Percentiles rank a stretch among this genome's conserved stretches.
Conservation (phyloP, 2,113 vertebrate genomes). For the Panurus biarmicus region DNA sequence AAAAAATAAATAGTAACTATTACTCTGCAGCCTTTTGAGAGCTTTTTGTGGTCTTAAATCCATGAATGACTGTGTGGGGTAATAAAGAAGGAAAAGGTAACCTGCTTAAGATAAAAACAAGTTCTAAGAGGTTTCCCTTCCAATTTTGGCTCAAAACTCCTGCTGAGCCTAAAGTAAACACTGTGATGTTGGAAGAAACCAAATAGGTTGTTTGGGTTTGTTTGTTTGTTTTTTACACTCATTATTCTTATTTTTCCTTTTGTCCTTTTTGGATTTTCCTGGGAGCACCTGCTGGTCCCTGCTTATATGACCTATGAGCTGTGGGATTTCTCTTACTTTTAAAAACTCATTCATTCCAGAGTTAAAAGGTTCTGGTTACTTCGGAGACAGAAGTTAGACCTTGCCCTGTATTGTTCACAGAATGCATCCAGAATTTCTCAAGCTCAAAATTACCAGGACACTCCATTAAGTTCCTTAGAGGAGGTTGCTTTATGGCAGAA, state of each 20-base stretch:
- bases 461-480: not conserved
- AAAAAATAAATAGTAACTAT: not conserved
- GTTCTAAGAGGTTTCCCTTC: not conserved
- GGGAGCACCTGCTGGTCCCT: not conserved
- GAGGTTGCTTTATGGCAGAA: not conserved
- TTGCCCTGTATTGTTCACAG: not conserved
- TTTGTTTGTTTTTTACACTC: not conserved
- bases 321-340: not conserved
- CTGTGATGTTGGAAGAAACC: not conserved
- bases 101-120: not conserved
- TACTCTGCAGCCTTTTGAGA: not conserved
- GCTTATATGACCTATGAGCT: not conserved
- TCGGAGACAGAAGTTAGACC: not conserved
- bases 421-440: not conserved
- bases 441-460: not conserved
- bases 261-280: not conserved
- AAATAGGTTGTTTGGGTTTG: not conserved
- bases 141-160: not conserved
- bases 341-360: not conserved
- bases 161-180: not conserved
- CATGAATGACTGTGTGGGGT: not conserved
- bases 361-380: not conserved
- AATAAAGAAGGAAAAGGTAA: not conserved
- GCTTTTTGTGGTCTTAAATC: not conserved
- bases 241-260: not conserved